Conservation (phyloP, 1,140 invertebrate genomes). For the Conus ventricosus region DNA sequence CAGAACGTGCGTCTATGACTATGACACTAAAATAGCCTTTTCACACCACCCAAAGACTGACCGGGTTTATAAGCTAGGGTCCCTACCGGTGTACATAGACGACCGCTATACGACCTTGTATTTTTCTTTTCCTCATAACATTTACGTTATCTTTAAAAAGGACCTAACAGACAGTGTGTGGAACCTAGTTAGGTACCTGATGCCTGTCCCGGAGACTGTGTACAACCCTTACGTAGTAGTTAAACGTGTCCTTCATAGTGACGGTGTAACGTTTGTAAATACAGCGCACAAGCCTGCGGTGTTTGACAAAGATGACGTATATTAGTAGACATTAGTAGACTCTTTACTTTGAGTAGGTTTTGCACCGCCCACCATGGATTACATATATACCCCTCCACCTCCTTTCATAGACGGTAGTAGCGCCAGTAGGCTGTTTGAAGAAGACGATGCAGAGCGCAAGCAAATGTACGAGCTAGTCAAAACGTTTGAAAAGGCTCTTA, state of each 20-base stretch:
- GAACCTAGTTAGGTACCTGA: neutral
- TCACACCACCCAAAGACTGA: neutral
- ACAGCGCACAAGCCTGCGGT: constrained; percentile 1
- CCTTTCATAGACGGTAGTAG: too few species aligned
- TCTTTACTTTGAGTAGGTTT: too few species aligned
- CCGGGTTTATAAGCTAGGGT: too few species aligned
- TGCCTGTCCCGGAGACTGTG: constrained; percentile 11
- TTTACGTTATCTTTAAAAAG: neutral
- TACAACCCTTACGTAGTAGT: neutral
- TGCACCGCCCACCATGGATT: too few species aligned
- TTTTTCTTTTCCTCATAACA: too few species aligned
- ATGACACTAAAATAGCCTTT: neutral
- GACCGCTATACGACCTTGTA: too few species aligned
- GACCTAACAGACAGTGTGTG: neutral
- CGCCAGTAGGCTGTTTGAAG: too few species aligned
- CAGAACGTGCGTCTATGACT: neutral
- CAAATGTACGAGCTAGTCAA: neutral
- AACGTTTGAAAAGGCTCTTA: constrained; percentile 15
- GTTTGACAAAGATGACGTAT: constrained; percentile 1
- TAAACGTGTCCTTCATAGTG: too few species aligned
- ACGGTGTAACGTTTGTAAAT: neutral
- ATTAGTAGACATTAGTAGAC: too few species aligned
- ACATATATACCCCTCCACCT: too few species aligned
- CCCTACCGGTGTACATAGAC: too few species aligned
- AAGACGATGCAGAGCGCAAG: too few species aligned